Base-by-base conservation (phyloP, 2,888 invertebrate species). In the Nebria brevicollis region DNA sequence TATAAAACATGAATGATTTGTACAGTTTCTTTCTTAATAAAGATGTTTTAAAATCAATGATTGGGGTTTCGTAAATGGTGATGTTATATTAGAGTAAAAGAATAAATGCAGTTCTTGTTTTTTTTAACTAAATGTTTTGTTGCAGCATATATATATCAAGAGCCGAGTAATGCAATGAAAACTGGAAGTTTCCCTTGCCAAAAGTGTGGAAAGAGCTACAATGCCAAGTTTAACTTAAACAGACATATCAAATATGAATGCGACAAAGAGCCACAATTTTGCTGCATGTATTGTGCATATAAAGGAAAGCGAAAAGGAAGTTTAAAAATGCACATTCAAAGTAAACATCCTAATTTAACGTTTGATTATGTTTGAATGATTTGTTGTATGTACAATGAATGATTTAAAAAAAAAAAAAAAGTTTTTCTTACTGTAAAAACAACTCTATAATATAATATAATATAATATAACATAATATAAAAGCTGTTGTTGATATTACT, bases 181-280 rank as follows among this genome's bases (percentile, higher is more conserved):
- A 0, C 13, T 13, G 43, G 73, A 26, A 8, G 25, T n/a, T 77
- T 41, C 43, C 43, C 65, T 34, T 81, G 81, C 43, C 66, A 66
- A 20, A 72, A 26, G n/a, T 81, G 81, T 66, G 81, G 81, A 25
- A 81, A 81, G 15, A 41, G 66, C 6, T 81, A 81, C n/a, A 73
- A 34, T 26, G 76, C 76, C 72, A 25, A 76, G 5, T 77, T 73
- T 41, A 77, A 76, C 10, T 72, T 81, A 13, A 72, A 77, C 64
- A 34, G 81, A 6, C 81, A 81, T 81, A 34, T 81, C n/a, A 76
- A 43, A 72, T 81, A 77, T 26, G 81, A 81, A 66, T 81, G 81
- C 66, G 77, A 77, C 5, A 73, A 77, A 26, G 41, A 76, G 25
- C 81, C 81, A n/a, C 64, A 66, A 43, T 81, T 81, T 73, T 73